Evolutionary conservation across 2,113 vertebrate species (phyloP), one percentile per base, ranked within the genome.

Genomic region (Zosterops borbonicus): DNA sequence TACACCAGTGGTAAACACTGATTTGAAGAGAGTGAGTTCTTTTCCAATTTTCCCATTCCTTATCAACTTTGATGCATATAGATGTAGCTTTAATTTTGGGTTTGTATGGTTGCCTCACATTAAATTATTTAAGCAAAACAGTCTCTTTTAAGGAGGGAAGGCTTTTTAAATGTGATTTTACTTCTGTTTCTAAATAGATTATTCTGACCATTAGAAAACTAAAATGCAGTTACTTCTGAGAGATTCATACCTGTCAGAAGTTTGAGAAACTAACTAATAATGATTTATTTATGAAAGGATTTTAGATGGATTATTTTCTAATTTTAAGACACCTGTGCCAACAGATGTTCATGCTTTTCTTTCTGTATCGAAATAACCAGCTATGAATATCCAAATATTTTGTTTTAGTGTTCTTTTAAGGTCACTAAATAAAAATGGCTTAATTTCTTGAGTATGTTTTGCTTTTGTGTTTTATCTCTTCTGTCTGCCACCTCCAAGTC

Each of bases 1-100:
- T 70, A 93, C 74, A 95, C 67, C 96, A 97, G 96, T 96, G 95
- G 60, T 91, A 83, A 93, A 94, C 95, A 97, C 94, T 95, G 96
- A 90, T 95, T 92, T 65, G 82, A 93, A 95, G 78, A 80, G 35
- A 88, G 82, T 90, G 42, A 86, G 62, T 83, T 74, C 25, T 85
- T 93, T 79, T 94, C 73, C 62, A 86, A 5, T 93, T 94, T 93
- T 91, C 46, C 62, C 50, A 47, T 93, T 96, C 73, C 65, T 75
- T 83, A 74, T 73, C 64, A 63, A 74, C 33, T 86, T 82, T 22
- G 58, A 87, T 77, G 77, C 52, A 52, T 92, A 75, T 52, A 53
- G 59, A 56, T 71, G 60, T 85, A 86, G 46, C 35, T 87, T 58
- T 88, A 53, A 78, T 94, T 96, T 94, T 82, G 62, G 49, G n/a